These are phyloP conservation scores for Galago senegalensis DNA, from an alignment of 2,797 vertebrate species.

Conservation along the genomic window DNA sequence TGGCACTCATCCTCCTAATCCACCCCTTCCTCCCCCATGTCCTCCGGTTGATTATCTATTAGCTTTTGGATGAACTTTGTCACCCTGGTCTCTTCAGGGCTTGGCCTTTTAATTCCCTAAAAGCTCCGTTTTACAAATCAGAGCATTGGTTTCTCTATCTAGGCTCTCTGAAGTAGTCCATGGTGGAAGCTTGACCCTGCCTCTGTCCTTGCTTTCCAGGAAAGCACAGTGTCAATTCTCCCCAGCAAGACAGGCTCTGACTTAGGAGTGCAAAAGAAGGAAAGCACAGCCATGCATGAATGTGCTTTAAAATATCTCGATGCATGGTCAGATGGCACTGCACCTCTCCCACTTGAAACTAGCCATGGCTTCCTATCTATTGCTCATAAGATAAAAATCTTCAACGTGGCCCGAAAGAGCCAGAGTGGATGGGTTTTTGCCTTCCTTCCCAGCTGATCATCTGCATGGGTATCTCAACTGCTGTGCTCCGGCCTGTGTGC, in stretches of 20 bases:
- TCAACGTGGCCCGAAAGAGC: neutral
- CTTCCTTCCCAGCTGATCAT: neutral
- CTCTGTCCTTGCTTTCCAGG: conserved; percentile 42
- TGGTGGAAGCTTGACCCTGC: neutral
- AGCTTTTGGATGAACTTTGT: neutral
- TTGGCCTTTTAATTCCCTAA: neutral
- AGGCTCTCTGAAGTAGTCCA: neutral
- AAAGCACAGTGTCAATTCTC: neutral
- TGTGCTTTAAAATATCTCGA: neutral
- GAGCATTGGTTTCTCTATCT: neutral
- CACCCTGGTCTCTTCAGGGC: neutral
- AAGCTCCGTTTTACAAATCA: neutral
- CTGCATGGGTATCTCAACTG: neutral
- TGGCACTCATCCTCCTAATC: fast-evolving
- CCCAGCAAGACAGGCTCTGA: neutral
- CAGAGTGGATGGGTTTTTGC: neutral
- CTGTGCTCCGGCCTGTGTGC: neutral
- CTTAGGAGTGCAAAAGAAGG: neutral
- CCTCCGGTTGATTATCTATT: neutral
- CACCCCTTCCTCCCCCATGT: fast-evolving
- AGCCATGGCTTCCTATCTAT: neutral
- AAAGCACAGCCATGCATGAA: neutral
- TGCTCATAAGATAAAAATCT: neutral
- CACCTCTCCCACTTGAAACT: neutral
- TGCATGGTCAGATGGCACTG: neutral